Evolutionary conservation across 1,140 invertebrate species (phyloP).

Genomic region (Danaus melanippus): DNA sequence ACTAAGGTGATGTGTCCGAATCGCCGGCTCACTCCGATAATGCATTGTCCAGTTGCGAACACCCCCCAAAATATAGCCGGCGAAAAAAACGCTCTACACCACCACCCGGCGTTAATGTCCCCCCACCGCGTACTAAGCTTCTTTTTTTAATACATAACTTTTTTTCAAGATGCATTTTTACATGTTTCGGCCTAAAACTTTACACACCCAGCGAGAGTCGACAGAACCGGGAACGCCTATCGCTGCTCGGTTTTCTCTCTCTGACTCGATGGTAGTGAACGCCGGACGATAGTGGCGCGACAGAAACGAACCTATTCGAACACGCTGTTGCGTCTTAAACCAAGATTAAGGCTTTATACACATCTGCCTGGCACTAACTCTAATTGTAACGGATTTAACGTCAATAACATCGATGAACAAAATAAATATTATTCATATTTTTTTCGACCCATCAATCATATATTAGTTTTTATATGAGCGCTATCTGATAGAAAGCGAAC

Average conservation of each 20-base stretch:
- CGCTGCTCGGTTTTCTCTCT: conserved; percentile 52
- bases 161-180: conserved; percentile 73
- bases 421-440: not conserved
- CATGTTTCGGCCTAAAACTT: conserved; percentile 72
- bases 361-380: conserved; percentile 53
- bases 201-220: conserved; percentile 62
- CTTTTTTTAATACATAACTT: conserved; percentile 73
- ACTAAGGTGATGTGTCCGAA: conserved; percentile 56
- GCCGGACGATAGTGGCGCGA: conserved; percentile 63
- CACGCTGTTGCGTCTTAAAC: conserved; percentile 56
- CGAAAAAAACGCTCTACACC: conserved; percentile 62
- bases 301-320: conserved; percentile 42
- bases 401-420: conserved; percentile 19
- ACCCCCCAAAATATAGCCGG: conserved; percentile 66
- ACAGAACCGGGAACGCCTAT: conserved; percentile 59
- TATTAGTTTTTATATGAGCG: conserved; percentile 20
- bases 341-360: conserved; percentile 65
- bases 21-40: conserved; percentile 51
- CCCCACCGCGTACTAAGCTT: conserved; percentile 66
- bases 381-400: conserved; percentile 43
- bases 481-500: conserved; percentile 37
- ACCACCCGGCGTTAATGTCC: conserved; percentile 63
- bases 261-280: conserved; percentile 24
- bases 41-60: conserved; percentile 64
- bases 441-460: conserved; percentile 13